These are phyloP conservation scores for Habrosyne pyritoides DNA, from an alignment of 2,888 invertebrate species.

Conservation along the genomic window DNA sequence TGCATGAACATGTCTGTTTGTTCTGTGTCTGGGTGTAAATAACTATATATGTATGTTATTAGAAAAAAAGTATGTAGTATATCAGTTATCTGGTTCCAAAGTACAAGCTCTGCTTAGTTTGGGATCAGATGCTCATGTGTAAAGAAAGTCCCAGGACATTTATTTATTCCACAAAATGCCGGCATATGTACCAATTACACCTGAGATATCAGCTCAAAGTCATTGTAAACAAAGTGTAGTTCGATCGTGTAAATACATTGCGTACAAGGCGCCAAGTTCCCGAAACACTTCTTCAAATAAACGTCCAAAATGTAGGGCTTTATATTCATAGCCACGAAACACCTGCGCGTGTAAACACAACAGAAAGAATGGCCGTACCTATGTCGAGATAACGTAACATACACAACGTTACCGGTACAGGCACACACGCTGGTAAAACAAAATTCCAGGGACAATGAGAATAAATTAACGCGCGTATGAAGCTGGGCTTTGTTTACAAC, in stretches of 20 bases:
- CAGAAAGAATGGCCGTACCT: conserved; percentile 33
- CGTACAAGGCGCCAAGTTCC: conserved; percentile 23
- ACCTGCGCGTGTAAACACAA: conserved; percentile 42
- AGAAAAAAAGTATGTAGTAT: too few species aligned
- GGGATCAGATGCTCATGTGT: too few species aligned
- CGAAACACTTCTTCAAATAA: conserved; percentile 47
- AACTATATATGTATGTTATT: too few species aligned
- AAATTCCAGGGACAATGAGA: conserved; percentile 44
- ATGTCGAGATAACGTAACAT: conserved; percentile 37
- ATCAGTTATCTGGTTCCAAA: too few species aligned
- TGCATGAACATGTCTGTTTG: too few species aligned
- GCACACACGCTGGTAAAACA: conserved; percentile 35
- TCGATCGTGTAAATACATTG: conserved; percentile 12
- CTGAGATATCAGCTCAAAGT: background rate
- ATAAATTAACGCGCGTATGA: conserved; percentile 38
- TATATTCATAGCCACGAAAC: conserved; percentile 46
- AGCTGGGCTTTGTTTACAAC: conserved; percentile 33
- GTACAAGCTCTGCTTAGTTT: too few species aligned
- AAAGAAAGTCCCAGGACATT: too few species aligned
- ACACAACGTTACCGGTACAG: conserved; percentile 11
- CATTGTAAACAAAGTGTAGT: background rate
- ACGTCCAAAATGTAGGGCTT: conserved; percentile 36
- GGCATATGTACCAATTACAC: too few species aligned
- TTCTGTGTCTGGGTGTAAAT: too few species aligned
- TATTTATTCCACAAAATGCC: too few species aligned